Base-by-base conservation (phyloP, 2,888 invertebrate genomes). In the Tachina fera region DNA sequence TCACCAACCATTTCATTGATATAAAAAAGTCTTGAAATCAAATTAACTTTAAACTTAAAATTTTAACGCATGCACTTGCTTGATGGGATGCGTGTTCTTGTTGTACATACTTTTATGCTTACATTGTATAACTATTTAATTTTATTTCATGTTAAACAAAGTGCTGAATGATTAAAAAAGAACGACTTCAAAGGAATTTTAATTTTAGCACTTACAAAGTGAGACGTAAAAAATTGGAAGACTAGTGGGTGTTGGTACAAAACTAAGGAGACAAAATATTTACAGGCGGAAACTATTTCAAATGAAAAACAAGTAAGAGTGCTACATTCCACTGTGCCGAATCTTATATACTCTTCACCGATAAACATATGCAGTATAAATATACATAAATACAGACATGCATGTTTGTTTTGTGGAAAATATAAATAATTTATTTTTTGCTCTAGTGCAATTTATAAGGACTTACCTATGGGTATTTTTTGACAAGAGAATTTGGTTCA, bases 101-200 rank as follows among this genome's bases (percentile, higher is more conserved):
- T 22, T 22, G 22, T 22, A n/a, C n/a, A n/a, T n/a, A 22, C 1
- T 22, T 22, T 22, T 68, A 68, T 22, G 45, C 47, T 67, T 16
- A 22, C 43, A 49, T 16, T 78, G 22, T 14, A n/a, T 58, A 75
- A 79, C 67, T 79, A 79, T 75, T 79, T 84, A 45, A n/a, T 80
- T 71, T 71, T 68, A 47, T 74, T 70, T 58, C n/a, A 72, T 71
- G 16, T 60, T 51, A 16, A 51, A 39, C 72, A 81, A 84, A 77
- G 68, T 76, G 61, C 22, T 80, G 71, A 72, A 58, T 80, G 67
- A 80, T 65, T 19, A 61, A 43, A 60, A 68, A 78, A 31, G 22
- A 31, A 4, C 4, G 61, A 45, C 22, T 60, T 51, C 13, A 51
- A 1, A 72, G 56, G 67, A 76, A 71, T 74, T 79, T 83, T 61